These are phyloP conservation scores for Gymnocypris eckloni DNA, from an alignment of 2,797 vertebrate species.

Conservation along the genomic window DNA sequence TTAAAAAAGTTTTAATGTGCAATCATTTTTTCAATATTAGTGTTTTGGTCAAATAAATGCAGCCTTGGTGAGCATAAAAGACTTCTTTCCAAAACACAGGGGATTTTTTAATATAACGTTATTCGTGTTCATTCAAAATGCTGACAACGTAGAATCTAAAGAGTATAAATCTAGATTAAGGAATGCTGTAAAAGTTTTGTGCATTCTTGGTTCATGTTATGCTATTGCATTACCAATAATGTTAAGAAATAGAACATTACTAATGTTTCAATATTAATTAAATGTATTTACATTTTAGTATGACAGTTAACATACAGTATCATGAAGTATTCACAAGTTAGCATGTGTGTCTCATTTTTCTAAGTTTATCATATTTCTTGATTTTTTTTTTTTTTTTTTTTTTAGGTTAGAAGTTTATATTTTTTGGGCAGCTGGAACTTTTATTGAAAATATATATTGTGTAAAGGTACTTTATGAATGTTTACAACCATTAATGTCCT, in stretches of 20 bases:
- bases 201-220: not conserved
- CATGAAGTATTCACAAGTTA: not conserved
- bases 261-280: not conserved
- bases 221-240: not conserved
- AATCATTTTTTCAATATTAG: not conserved
- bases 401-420: slow-evolving; percentile 16
- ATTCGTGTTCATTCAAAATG: not conserved
- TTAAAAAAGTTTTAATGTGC: not conserved
- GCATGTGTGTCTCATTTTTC: slow-evolving; percentile 49
- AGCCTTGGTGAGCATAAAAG: not conserved
- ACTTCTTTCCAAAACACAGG: not conserved
- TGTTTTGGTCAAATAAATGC: not conserved
- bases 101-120: not conserved
- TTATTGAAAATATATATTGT: not conserved
- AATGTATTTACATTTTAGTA: not conserved
- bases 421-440: not conserved
- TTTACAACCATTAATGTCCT: slow-evolving; percentile 23
- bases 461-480: not conserved
- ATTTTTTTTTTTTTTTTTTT: not conserved
- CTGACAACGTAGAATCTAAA: not conserved
- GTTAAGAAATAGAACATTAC: not conserved
- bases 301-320: not conserved
- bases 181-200: not conserved
- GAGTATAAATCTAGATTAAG: not conserved
- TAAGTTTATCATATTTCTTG: slow-evolving; percentile 61